These are phyloP conservation scores for Chrysopa pallens DNA, from an alignment of 1,140 invertebrate genomes.

Conservation along the genomic window DNA sequence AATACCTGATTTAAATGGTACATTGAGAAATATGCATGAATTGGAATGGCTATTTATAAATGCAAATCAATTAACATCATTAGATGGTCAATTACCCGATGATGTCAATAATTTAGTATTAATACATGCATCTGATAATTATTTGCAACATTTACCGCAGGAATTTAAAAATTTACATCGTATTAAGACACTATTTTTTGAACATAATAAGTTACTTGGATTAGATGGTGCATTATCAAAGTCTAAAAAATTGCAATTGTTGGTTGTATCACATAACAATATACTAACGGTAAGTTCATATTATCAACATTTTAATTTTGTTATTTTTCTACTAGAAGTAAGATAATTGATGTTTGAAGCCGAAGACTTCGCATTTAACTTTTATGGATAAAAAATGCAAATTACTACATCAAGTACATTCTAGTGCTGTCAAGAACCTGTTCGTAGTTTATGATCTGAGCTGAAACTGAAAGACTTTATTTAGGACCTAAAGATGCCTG, in stretches of 20 bases:
- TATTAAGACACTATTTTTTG: conserved; percentile 47
- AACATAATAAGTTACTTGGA: conserved; percentile 45
- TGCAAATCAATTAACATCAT: conserved; percentile 45
- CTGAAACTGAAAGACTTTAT: too few relatives aligned
- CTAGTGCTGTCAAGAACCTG: too few relatives aligned
- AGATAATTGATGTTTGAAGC: too few relatives aligned
- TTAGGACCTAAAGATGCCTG: too few relatives aligned
- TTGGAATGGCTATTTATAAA: conserved; percentile 62
- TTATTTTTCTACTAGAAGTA: too few relatives aligned
- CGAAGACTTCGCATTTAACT: background rate
- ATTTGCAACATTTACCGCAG: conserved; percentile 42
- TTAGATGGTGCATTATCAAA: conserved; percentile 50
- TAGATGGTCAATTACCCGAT: conserved; percentile 55
- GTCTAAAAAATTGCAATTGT: conserved; percentile 37
- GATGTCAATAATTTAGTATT: conserved; percentile 41
- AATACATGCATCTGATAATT: conserved; percentile 52
- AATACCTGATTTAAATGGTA: conserved; percentile 50
- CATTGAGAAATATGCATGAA: conserved; percentile 44
- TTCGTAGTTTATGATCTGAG: too few relatives aligned
- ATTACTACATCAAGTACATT: too few relatives aligned
- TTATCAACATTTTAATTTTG: background rate
- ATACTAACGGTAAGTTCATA: conserved; percentile 41
- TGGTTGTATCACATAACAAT: conserved; percentile 50
- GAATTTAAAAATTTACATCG: conserved; percentile 44
- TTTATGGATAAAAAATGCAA: too few relatives aligned